These are phyloP conservation scores for Ceryle rudis DNA, from an alignment of 2,797 vertebrate genomes.

Conservation along the genomic window DNA sequence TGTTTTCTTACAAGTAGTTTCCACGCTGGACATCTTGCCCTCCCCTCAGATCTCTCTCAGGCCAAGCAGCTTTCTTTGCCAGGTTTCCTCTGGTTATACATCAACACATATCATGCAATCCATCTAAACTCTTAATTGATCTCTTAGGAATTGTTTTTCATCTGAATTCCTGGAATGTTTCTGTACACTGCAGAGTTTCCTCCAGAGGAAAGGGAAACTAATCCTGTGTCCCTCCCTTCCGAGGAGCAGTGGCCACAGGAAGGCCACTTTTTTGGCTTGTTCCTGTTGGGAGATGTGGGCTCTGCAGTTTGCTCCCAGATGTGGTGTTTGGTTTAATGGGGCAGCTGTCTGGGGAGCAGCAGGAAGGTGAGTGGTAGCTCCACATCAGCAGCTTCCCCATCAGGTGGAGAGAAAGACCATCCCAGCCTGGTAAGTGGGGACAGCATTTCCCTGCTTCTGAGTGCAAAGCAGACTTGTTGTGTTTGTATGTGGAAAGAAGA, in stretches of 20 bases:
- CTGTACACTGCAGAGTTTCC: not conserved
- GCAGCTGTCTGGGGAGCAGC: not conserved
- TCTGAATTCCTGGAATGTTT: conserved; percentile 30
- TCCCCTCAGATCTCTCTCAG: not conserved
- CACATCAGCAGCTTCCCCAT: not conserved
- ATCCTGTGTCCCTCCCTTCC: not conserved
- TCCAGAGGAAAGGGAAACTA: not conserved
- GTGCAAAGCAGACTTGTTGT: not conserved
- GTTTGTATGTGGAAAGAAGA: rapidly evolving
- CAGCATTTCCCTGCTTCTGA: not conserved
- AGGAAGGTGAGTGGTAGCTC: not conserved
- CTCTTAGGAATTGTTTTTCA: conserved; percentile 23
- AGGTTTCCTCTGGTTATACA: conserved; percentile 3
- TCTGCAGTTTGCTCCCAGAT: not conserved
- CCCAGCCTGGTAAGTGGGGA: not conserved
- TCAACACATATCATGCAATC: not conserved
- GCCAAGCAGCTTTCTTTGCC: not conserved
- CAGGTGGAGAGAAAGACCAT: not conserved
- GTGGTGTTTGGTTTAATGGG: not conserved
- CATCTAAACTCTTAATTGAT: not conserved
- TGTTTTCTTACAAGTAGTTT: not conserved
- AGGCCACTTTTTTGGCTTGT: not conserved
- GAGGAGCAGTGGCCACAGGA: not conserved
- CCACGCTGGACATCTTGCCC: not conserved
- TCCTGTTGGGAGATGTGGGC: not conserved